Conservation (phyloP, 2,113 vertebrate genomes). For the Glaucidium brasilianum region DNA sequence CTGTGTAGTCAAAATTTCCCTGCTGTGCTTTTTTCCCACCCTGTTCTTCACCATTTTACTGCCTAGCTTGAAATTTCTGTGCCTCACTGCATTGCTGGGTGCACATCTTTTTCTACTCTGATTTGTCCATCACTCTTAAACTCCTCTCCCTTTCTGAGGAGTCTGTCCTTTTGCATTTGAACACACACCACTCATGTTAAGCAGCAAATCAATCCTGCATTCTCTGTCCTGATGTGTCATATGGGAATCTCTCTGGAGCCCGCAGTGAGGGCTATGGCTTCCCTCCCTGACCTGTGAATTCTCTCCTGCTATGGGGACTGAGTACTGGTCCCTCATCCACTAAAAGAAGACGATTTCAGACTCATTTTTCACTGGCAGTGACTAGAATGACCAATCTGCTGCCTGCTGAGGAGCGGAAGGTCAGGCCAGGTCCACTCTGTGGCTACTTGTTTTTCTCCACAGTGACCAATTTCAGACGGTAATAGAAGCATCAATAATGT, state of each 20-base stretch:
- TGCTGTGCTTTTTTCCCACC: neutral
- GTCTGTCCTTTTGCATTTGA: neutral
- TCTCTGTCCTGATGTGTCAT: neutral
- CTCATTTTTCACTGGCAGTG: conserved; percentile 50
- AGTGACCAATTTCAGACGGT: conserved; percentile 60
- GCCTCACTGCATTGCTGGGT: neutral
- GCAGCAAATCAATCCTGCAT: neutral
- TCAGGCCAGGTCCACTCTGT: conserved; percentile 39
- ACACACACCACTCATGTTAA: neutral
- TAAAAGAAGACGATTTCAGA: neutral
- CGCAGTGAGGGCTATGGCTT: neutral
- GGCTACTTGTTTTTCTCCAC: conserved; percentile 61
- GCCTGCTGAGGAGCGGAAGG: conserved; percentile 9
- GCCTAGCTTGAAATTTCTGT: neutral
- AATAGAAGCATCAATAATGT: conserved; percentile 67
- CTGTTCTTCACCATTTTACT: neutral
- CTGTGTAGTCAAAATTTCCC: neutral
- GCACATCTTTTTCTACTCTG: neutral
- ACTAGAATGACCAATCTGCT: conserved; percentile 53
- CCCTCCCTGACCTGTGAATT: conserved; percentile 7
- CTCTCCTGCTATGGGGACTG: neutral
- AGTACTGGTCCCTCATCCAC: conserved; percentile 6
- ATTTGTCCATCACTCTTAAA: neutral
- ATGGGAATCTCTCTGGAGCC: neutral
- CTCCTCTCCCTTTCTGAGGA: neutral